Evolutionary conservation across 2,113 vertebrate genomes (phyloP), one percentile per base, ranked within the genome.

Genomic region (Centropus bengalensis): DNA sequence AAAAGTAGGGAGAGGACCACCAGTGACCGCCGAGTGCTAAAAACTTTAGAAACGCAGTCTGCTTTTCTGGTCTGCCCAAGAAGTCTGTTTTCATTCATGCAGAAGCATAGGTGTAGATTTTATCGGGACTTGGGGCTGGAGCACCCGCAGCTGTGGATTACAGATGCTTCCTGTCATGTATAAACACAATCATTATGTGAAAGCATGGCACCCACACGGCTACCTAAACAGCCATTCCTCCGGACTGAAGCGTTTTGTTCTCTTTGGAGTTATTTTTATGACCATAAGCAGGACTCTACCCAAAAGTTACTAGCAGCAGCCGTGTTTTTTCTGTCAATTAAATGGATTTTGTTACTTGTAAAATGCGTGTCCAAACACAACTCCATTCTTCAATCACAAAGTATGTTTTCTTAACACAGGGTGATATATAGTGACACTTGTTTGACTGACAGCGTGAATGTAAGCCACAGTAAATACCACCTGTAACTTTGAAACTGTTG

Each of bases 121-220:
- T 96, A 96, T 97, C 95, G 91, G 85, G 76, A 94, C 87, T 97
- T 91, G 87, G 94, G 89, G 94, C 94, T 94, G 93, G 95, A 97
- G 96, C 82, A 97, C 97, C 93, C 95, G 96, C 93, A 96, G 93
- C 92, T 97, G 96, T 95, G 96, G 95, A 97, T 93, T 97, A 97
- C 97, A 97, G 97, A 97, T 97, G 96, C 94, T 97, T 97, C 96
- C 96, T 97, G 96, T 96, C 96, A 97, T 95, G 94, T 93, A 97
- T 96, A 96, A 97, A 97, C 96, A 97, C 89, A 95, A 95, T 96
- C 96, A 97, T 95, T 96, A 97, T 94, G 95, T 97, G 95, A 94
- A 92, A 94, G 94, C 94, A 95, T 97, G 94, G 95, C 93, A 96
- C 93, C 92, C 96, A 89, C 91, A 83, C 88, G 38, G 90, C 95